A percentile compares a stretch with the other conserved stretches of the same genome.
These are phyloP conservation scores for Vidua macroura DNA, from an alignment of 2,113 vertebrate genomes.

Conservation along the genomic window DNA sequence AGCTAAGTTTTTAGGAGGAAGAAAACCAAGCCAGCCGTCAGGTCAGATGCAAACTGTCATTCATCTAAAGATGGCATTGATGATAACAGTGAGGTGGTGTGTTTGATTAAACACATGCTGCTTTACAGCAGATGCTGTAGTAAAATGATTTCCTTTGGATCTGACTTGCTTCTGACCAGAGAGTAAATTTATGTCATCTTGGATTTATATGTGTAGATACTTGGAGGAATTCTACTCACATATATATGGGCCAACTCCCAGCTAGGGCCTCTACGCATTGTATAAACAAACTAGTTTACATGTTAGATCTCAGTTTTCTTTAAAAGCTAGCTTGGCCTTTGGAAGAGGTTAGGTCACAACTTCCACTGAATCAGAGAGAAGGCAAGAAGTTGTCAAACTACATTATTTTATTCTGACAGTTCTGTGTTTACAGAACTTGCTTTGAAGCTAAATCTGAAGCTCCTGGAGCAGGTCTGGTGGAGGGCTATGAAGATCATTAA, in stretches of 20 bases:
- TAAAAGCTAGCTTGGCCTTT: background rate
- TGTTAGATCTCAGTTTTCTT: background rate
- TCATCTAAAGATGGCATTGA: background rate
- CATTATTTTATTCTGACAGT: background rate
- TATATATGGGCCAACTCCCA: background rate
- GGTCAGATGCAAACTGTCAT: background rate
- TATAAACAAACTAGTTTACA: background rate
- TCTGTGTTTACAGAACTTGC: background rate
- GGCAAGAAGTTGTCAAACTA: background rate
- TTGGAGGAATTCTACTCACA: background rate
- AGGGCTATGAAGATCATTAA: background rate
- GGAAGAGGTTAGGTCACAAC: background rate
- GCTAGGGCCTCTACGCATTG: background rate
- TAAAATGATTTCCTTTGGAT: background rate
- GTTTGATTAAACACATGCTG: background rate
- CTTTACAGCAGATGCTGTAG: background rate
- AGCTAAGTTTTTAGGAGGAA: background rate
- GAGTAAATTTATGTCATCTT: background rate
- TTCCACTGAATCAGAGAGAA: background rate
- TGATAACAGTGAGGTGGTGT: background rate
- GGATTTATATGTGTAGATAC: background rate
- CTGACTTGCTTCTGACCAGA: background rate
- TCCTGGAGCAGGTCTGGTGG: background rate
- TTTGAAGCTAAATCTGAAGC: background rate
- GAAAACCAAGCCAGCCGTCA: rapidly evolving